Evolutionary conservation across 2,797 vertebrate genomes (phyloP).

Genomic region (Hemibagrus guttatus): DNA sequence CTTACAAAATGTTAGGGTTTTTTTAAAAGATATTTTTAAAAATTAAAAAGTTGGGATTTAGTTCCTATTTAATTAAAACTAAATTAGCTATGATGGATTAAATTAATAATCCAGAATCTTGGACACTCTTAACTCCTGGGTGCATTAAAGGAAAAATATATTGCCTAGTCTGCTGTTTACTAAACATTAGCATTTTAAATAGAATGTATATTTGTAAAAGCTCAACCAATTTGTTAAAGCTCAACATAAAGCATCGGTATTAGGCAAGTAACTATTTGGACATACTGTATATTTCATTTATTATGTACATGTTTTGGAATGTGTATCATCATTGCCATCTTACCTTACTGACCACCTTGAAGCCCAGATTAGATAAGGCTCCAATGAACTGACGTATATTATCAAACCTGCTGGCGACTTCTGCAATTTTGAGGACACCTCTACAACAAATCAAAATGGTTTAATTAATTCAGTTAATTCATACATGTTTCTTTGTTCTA

Average conservation of each 20-base stretch:
- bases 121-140: neutral
- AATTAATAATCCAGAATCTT: neutral
- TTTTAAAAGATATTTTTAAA: too few species aligned
- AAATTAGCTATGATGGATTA: neutral
- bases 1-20: too few species aligned
- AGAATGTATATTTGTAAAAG: neutral
- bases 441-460: conserved; percentile 63
- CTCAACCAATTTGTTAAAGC: neutral
- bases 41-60: too few species aligned
- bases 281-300: neutral
- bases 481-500: neutral
- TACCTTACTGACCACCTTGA: conserved; percentile 85
- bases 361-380: conserved; percentile 81
- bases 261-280: neutral
- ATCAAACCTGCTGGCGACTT: conserved; percentile 91
- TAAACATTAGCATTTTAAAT: neutral
- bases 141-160: neutral
- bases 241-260: neutral
- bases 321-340: conserved; percentile 19
- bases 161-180: neutral
- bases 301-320: neutral
- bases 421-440: conserved; percentile 87
- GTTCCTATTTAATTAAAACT: neutral
- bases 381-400: conserved; percentile 75
- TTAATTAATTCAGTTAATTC: too few species aligned